Percentiles rank a stretch among this genome's conserved stretches.
These are phyloP conservation scores for Keiferia lycopersicella DNA, from an alignment of 2,888 invertebrate genomes.

Conservation along the genomic window DNA sequence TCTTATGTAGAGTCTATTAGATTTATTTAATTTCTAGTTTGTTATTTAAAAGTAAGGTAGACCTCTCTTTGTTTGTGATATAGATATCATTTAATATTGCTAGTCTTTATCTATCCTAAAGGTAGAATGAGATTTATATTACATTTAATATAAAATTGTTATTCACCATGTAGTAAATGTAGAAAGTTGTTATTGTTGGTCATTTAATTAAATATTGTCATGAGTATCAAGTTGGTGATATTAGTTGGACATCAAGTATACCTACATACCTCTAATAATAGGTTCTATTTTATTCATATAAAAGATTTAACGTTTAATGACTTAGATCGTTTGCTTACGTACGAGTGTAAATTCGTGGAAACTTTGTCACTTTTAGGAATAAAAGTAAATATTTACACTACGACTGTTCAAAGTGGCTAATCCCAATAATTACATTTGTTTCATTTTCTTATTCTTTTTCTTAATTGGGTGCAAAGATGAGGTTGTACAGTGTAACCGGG, in stretches of 20 bases:
- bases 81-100: constrained; percentile 40
- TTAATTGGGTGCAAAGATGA: constrained; percentile 80
- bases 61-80: constrained; percentile 35
- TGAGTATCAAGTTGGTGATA: constrained; percentile 16
- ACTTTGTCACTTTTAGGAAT: background rate
- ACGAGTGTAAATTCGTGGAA: constrained; percentile 19
- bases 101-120: constrained; percentile 40
- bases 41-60: constrained; percentile 30
- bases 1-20: constrained; percentile 1
- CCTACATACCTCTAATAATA: background rate
- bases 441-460: constrained; percentile 64
- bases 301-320: constrained; percentile 10
- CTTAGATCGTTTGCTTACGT: constrained; percentile 21
- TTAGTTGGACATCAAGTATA: background rate
- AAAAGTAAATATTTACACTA: background rate
- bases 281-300: background rate
- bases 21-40: constrained; percentile 42
- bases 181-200: constrained; percentile 36
- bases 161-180: constrained; percentile 26
- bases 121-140: constrained; percentile 22
- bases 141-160: constrained; percentile 20
- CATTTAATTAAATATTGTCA: constrained; percentile 36
- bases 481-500: constrained; percentile 35
- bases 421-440: constrained; percentile 34
- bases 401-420: background rate